Base-by-base conservation (phyloP, 2,888 invertebrate genomes). In the Aelia acuminata region DNA sequence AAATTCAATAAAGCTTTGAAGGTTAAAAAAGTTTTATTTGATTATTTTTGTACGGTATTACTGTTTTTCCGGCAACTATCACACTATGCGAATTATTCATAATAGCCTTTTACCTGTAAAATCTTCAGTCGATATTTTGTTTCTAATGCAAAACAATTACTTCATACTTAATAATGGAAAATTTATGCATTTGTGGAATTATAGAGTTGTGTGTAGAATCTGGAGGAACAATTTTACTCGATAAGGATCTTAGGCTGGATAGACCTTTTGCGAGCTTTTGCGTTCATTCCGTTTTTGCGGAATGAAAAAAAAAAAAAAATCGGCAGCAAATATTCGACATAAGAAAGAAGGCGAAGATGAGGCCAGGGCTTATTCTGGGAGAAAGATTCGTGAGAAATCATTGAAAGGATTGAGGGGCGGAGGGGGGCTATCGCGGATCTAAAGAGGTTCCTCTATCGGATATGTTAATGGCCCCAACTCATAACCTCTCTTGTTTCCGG, bases 361-460 rank as follows among this genome's bases (percentile, higher is more conserved):
- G 57, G n/a, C 26, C 0, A 26, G 15, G 57, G 39, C 39, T 39
- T 43, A 43, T 39, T 43, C 75, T 43, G 39, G 75, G 75, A 75
- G 75, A 43, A 75, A 43, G 75, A 75, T 35, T 43, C 75, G 75
- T 75, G 75, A 75, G 75, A 75, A 75, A 75, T 75, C 20, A 75
- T 35, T 43, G 75, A 39, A 35, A 35, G 75, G 39, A 75, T 75
- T 39, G 22, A 43, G 15, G 35, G 18, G 5, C 13, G 48, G 50
- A 22, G 31, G 70, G 70, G 31, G 2, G 22, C 75, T 75, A 75
- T 75, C 75, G 39, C 39, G 8, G 13, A 75, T 75, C 75, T 75
- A 75, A 75, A 75, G 75, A 75, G 75, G 75, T 75, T 75, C 57
- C 26, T 5, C 57, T 57, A 57, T 57, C 75, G 75, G 75, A 75